Base-by-base conservation (phyloP, 2,113 vertebrate species). In the Passer domesticus region DNA sequence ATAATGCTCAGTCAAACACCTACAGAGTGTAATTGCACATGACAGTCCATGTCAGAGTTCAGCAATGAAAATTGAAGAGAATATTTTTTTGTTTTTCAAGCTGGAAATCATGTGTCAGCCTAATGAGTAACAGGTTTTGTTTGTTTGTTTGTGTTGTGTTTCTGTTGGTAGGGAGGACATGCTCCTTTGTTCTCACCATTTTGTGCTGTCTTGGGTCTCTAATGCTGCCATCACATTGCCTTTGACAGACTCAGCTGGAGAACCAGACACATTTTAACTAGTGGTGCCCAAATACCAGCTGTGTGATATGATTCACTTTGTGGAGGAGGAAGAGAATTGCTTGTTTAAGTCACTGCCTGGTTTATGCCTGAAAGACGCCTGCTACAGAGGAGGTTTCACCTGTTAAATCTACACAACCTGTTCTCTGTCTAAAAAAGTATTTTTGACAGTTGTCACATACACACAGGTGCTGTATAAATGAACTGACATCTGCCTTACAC, bases 91-190 rank as follows among this genome's bases (percentile, higher is more conserved):
- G 7, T 70, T 77, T 83, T 78, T 81, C 35, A 50, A 49, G 8
- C 73, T 91, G 81, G 72, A 83, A 91, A 60, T 87, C 43, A 70
- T 81, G 30, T 64, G 91, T 79, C 78, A 87, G 37, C 47, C 52
- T 95, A 96, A 95, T 77, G 82, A 87, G 35, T 77, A 96, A 81
- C 72, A 91, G 88, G 37, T 68, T 92, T 94, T 97, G 81, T 94
- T 96, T 97, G 84, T 85, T 94, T 97, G 90, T 95, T 96, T 96
- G 69, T 66, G 31, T 53, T 87, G 37, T 92, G 73, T 67, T 93
- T 95, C 86, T 69, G 92, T 96, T 96, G 95, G 91, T 96, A 96
- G 55, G 90, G 88, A 96, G 89, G 59, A 81, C 13, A 3, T 30
- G 30, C 74, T 87, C 87, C 83, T 93, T 96, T 97, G 89, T 94